A percentile compares a stretch with the other conserved stretches of the same genome.
phyloP scores from a whole-genome alignment of 2,113 vertebrate genomes.

The Rhinopomastus cyanomelas region DNA sequence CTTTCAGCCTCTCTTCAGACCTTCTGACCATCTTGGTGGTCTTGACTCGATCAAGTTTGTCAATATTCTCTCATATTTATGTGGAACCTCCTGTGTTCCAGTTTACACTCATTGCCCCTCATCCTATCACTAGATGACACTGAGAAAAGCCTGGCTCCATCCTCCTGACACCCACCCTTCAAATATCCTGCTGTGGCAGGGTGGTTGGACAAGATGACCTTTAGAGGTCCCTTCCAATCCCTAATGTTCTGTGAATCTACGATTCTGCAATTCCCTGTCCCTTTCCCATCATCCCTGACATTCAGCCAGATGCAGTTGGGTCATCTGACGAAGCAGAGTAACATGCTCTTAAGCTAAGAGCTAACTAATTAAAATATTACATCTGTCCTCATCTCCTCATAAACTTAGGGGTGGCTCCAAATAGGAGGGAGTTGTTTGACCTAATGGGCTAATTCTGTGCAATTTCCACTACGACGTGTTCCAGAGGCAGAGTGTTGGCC shows the following conservation, averaged over 20 bases:
- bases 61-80: neutral
- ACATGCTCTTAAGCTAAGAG: neutral
- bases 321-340: neutral
- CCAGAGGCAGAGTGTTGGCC: neutral
- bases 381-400: neutral
- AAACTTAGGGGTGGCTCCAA: neutral
- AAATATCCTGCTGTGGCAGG: too few species aligned
- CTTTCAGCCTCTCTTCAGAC: neutral
- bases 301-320: neutral
- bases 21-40: neutral
- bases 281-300: neutral
- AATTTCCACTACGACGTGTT: neutral
- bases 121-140: too few species aligned
- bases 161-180: too few species aligned
- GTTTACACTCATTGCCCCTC: too few species aligned
- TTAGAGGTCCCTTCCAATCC: too few species aligned
- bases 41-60: neutral
- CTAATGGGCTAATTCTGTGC: neutral
- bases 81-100: too few species aligned
- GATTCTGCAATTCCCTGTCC: too few species aligned
- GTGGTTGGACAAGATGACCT: too few species aligned
- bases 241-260: too few species aligned
- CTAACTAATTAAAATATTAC: neutral
- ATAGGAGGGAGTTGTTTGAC: neutral
- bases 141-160: too few species aligned